A percentile compares a stretch with the other conserved stretches of the same genome.
phyloP scores from a whole-genome alignment of 1,140 invertebrate genomes.

The Globodera rostochiensis region DNA sequence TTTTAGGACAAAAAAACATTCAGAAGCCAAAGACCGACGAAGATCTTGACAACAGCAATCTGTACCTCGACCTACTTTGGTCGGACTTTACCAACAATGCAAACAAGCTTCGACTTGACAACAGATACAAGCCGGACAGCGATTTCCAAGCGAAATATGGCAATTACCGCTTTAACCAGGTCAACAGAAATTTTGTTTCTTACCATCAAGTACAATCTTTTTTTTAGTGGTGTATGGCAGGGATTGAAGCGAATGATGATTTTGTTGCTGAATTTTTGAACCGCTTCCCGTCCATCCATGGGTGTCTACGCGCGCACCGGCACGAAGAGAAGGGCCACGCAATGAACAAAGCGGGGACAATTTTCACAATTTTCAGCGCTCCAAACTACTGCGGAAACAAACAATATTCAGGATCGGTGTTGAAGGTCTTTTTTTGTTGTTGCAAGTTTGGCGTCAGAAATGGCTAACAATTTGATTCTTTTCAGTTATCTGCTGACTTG shows the following conservation, averaged over 20 bases:
- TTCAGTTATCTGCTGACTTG: too few relatives aligned
- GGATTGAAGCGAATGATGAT: too few relatives aligned
- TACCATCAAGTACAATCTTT: too few relatives aligned
- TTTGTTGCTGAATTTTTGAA: too few relatives aligned
- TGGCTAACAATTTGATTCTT: too few relatives aligned
- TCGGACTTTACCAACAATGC: conserved; percentile 12
- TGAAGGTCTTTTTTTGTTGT: neutral
- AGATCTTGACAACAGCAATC: neutral
- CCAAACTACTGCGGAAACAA: too few relatives aligned
- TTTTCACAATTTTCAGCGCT: conserved; percentile 12
- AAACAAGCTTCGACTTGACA: neutral
- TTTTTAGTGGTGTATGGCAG: too few relatives aligned
- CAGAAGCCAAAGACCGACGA: conserved; percentile 18
- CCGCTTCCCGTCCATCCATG: too few relatives aligned
- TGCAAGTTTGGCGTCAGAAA: too few relatives aligned
- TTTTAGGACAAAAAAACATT: neutral
- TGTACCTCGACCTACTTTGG: conserved; percentile 14
- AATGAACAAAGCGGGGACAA: neutral
- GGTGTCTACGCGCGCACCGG: too few relatives aligned
- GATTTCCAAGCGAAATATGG: neutral
- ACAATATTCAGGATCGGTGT: neutral
- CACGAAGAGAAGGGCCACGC: neutral
- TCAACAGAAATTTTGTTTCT: neutral
- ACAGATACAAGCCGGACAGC: neutral
- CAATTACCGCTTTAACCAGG: neutral